A percentile compares a stretch with the other conserved stretches of the same genome.
These are phyloP conservation scores for Sitta europaea DNA, from an alignment of 2,113 vertebrate genomes.

Conservation along the genomic window DNA sequence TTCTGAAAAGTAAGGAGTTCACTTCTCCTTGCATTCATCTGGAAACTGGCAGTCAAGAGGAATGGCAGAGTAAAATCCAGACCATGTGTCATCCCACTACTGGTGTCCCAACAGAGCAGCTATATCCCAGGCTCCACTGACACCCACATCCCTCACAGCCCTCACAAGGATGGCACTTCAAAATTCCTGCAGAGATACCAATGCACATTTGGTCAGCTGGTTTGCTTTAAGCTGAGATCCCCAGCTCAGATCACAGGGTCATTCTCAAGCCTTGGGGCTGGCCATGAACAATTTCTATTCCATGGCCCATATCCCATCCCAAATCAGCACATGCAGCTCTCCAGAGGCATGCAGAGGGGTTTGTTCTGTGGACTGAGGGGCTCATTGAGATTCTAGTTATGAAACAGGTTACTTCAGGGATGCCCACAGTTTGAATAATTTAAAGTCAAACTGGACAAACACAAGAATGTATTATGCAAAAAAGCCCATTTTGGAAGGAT, in stretches of 20 bases:
- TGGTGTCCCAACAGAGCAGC: background rate
- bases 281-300: background rate
- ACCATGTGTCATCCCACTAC: background rate
- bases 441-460: slow-evolving; percentile 31
- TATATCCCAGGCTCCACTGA: background rate
- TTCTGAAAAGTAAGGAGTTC: background rate
- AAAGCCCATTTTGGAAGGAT: background rate
- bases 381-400: background rate
- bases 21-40: background rate
- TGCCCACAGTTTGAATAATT: background rate
- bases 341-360: background rate
- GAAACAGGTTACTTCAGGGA: background rate
- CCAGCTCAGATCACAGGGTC: background rate
- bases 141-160: background rate
- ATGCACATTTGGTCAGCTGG: background rate
- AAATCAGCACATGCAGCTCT: background rate
- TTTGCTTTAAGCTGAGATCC: background rate
- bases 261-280: background rate
- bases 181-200: background rate
- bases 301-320: background rate
- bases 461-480: background rate
- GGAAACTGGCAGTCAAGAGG: background rate
- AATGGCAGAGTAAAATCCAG: background rate
- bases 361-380: background rate
- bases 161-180: background rate